Conservation (phyloP, 2,888 invertebrate genomes). For the Hetaerina titia region DNA sequence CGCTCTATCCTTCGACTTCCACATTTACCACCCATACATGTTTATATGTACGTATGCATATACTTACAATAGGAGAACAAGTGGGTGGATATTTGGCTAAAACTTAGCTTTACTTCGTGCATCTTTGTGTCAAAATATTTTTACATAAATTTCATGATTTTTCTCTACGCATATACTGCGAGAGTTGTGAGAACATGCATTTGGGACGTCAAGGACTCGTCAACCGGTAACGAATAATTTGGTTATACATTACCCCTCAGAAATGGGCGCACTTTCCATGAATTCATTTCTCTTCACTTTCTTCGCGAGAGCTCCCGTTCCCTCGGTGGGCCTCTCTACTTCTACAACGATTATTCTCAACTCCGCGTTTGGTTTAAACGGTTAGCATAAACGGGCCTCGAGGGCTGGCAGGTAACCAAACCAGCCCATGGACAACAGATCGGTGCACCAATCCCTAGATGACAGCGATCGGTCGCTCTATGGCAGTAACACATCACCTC, state of each 20-base stretch:
- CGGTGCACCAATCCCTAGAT: background rate
- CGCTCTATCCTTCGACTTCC: too few species aligned
- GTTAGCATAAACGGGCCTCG: background rate
- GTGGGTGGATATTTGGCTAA: too few species aligned
- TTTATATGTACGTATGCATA: too few species aligned
- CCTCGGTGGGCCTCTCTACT: background rate
- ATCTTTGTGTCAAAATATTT: too few species aligned
- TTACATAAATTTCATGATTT: too few species aligned
- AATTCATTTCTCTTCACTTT: background rate
- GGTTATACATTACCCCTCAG: background rate
- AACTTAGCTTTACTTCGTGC: too few species aligned
- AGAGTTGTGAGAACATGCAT: too few species aligned
- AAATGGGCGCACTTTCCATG: background rate
- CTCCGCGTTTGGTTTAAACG: background rate
- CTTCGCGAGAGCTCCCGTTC: background rate
- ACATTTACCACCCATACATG: too few species aligned
- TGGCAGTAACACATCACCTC: slow-evolving; percentile 24
- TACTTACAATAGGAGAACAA: too few species aligned
- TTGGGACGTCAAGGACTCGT: too few species aligned
- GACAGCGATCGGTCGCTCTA: slow-evolving; percentile 13
- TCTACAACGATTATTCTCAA: background rate
- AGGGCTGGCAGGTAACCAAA: slow-evolving; percentile 15
- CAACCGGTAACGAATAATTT: background rate
- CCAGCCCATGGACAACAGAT: slow-evolving; percentile 19
- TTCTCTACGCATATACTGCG: too few species aligned